Percentiles rank a stretch among this genome's conserved stretches.
Conservation (phyloP, 2,797 vertebrate species). For the Poeciliopsis paucimaculata region DNA sequence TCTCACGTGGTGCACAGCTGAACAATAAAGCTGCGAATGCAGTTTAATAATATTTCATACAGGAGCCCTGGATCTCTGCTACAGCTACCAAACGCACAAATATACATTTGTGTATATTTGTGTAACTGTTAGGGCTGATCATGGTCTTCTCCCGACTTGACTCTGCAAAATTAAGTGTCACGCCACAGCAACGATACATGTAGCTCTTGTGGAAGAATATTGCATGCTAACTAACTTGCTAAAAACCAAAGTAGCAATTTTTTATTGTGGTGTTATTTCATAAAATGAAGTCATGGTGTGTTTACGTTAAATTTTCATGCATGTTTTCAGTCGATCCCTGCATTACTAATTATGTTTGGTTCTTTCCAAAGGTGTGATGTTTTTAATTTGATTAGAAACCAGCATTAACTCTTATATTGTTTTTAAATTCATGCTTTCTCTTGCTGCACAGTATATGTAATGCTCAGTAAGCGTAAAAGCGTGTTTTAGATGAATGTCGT, state of each 20-base stretch:
- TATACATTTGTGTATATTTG: too few relatives aligned
- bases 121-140: not conserved
- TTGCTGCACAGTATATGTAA: not conserved
- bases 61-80: not conserved
- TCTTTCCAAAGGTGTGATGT: too few relatives aligned
- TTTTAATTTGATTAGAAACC: not conserved
- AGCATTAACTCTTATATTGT: not conserved
- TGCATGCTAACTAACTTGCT: not conserved
- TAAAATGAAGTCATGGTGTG: not conserved
- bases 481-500: not conserved
- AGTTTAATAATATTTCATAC: constrained; percentile 9
- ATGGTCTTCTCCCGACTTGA: too few relatives aligned
- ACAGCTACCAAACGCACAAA: not conserved
- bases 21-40: constrained; percentile 20
- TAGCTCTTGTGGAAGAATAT: not conserved
- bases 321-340: not conserved
- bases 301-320: too few relatives aligned
- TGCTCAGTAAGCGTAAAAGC: not conserved
- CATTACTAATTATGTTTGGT: not conserved
- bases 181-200: too few relatives aligned
- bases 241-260: not conserved
- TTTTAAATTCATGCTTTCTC: not conserved
- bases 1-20: constrained; percentile 6
- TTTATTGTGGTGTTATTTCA: not conserved
- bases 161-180: not conserved